Evolutionary conservation across 2,113 vertebrate genomes (phyloP), one percentile per base, ranked within the genome.

Genomic region (Grus americana): DNA sequence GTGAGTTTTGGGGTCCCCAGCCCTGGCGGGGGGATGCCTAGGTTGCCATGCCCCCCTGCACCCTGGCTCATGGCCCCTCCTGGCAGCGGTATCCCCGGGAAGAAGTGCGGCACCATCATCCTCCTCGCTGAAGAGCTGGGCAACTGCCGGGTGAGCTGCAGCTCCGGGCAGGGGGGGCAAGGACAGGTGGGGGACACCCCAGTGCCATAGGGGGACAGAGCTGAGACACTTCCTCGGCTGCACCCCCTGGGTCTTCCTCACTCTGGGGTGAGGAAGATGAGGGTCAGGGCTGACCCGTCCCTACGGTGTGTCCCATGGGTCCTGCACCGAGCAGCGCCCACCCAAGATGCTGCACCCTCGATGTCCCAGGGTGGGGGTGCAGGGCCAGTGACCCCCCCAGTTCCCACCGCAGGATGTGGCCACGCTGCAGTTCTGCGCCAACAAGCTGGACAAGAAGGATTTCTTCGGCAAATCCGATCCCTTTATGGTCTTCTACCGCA

Each of bases 91-190:
- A 98, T 99, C 95, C 99, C 98, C 1, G 99, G 99, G 90, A 99
- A 99, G 97, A 99, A 99, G 90, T 99, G 99, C n/a, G 99, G 99
- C 79, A 98, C 98, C 94, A 98, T 99, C 92, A 98, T 99, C 96
- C 96, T 99, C 92, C 98, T 99, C 0, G 99, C 98, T 0, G 99
- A 99, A 96, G 99, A 99, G 97, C 91, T 99, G 91, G 99, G 99
- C 89, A 99, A 99, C 97, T 99, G 99, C 88, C 97, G 99, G 98
- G 99, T 99, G 97, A 99, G 99, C 98, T 7, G 6, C 0, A 1
- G 27, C 1, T 1, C 38, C 38, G 38, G 38, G 38, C 38, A 4
- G 4, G 5, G 15, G 21, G n/a, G 62, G 47, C 21, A 20, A 47
- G 50, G 50, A 2, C 42, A 32, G 10, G 4, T 11, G 59, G 59